Conservation (phyloP, 2,113 vertebrate genomes). For the Chaenocephalus aceratus region DNA sequence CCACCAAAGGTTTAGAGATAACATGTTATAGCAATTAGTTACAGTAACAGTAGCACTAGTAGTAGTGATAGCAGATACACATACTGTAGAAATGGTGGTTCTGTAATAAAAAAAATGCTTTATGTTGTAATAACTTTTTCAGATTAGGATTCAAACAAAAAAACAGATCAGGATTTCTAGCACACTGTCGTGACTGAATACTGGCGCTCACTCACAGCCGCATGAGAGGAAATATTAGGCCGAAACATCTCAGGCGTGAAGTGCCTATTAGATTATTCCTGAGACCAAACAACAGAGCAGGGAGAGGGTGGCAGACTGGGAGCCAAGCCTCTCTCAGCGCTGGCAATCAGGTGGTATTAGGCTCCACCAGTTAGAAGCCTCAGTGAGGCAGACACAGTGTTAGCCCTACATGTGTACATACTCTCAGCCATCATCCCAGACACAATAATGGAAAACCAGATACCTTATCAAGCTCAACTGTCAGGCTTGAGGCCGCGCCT, state of each 20-base stretch:
- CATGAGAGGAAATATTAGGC: slow-evolving; percentile 66
- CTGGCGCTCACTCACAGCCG: slow-evolving; percentile 37
- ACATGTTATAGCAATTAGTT: too few species aligned
- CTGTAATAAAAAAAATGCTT: background rate
- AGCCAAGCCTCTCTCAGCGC: slow-evolving; percentile 66
- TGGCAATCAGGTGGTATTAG: slow-evolving; percentile 77
- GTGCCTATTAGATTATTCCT: slow-evolving; percentile 78
- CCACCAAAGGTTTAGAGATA: too few species aligned
- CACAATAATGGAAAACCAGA: slow-evolving; percentile 78
- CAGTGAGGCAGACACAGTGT: slow-evolving; percentile 66
- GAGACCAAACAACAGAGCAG: slow-evolving; percentile 65
- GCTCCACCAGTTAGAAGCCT: slow-evolving; percentile 60
- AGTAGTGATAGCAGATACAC: background rate
- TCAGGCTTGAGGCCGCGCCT: slow-evolving; percentile 66
- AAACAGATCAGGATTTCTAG: slow-evolving; percentile 15
- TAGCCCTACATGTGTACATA: slow-evolving; percentile 73
- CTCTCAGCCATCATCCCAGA: slow-evolving; percentile 74
- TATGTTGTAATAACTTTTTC: background rate
- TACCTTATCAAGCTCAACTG: slow-evolving; percentile 79
- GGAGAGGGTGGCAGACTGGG: slow-evolving; percentile 64
- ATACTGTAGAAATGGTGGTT: background rate
- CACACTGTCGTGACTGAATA: slow-evolving; percentile 14
- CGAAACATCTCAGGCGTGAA: slow-evolving; percentile 67
- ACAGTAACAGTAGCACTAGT: background rate
- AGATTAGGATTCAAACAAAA: slow-evolving; percentile 21